Evolutionary conservation across 2,888 invertebrate species (phyloP), one percentile per base, ranked within the genome.

Genomic region (Meloe dianella): DNA sequence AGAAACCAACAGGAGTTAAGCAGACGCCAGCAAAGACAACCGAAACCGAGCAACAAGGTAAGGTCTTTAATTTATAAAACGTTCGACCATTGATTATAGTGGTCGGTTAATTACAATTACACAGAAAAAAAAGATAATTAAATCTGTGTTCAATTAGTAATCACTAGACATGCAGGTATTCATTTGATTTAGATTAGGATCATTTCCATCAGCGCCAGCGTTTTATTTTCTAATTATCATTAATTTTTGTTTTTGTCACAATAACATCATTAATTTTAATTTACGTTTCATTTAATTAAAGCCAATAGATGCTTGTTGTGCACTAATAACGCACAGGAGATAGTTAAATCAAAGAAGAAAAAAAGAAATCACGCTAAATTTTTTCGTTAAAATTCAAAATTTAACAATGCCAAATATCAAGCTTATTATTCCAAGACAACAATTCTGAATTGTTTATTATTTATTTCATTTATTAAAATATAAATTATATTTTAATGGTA

Each of bases 251-350:
- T 70, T 73, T 64, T 27, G 70, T 71, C 24, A 9, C 12, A 22
- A 22, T 51, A 51, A 51, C 51, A 71, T 69, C 51, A 71, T 69
- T 69, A 71, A 61, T 72, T 67, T 74, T 51, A 4, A 12, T 51
- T 51, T 22, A 12, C 64, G 70, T 68, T 71, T 65, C 70, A 71
- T 75, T 69, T 66, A 66, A 70, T 68, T 22, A 71, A 79, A 81
- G 81, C 82, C 82, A 82, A 81, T 80, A 79, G 80, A 81, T 82
- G 83, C 81, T 81, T 74, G 75, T 75, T 79, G 80, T 80, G 79
- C 80, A 78, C 59, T 58, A 57, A 54, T 54, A 20, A 41, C 22
- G 41, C 51, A 61, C 51, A 30, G n/a, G 29, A 38, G 47, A 9
- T 20, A 10, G 4, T 51, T 12, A 51, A 51, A 51, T n/a, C 2